A percentile compares a stretch with the other conserved stretches of the same genome.
These are phyloP conservation scores for Coilia nasus DNA, from an alignment of 2,797 vertebrate species.

Conservation along the genomic window DNA sequence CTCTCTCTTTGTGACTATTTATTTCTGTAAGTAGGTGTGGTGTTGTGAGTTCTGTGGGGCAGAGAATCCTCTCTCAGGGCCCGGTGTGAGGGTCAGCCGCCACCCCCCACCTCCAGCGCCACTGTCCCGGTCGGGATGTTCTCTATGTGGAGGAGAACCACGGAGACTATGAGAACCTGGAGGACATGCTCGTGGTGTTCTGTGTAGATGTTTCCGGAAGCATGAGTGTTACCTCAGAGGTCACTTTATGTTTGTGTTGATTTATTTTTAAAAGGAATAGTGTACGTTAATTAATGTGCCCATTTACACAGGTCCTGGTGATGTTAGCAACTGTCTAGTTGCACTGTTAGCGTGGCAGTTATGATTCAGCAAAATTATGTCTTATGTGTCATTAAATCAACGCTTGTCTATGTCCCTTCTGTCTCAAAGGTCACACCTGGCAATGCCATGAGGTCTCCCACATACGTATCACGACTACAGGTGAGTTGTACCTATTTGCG, in stretches of 20 bases:
- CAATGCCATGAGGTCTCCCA: conserved; percentile 54
- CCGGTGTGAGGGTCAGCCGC: conserved; percentile 34
- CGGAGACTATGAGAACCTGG: conserved; percentile 71
- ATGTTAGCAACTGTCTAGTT: too few relatives aligned
- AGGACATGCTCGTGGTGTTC: conserved; percentile 75
- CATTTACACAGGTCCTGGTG: not conserved
- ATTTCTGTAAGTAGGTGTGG: conserved; percentile 65
- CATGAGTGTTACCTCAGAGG: conserved; percentile 80
- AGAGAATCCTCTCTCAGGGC: conserved; percentile 53
- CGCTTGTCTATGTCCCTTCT: not conserved
- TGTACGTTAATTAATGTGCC: too few relatives aligned
- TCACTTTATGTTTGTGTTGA: conserved; percentile 35
- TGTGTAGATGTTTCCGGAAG: conserved; percentile 82
- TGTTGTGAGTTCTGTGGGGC: conserved; percentile 76
- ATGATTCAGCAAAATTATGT: not conserved
- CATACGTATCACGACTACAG: conserved; percentile 73
- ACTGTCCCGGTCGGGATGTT: conserved; percentile 62
- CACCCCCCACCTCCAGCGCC: conserved; percentile 46
- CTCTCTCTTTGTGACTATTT: not conserved
- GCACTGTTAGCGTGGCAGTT: too few relatives aligned
- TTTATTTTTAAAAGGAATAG: too few relatives aligned
- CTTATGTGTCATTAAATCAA: not conserved
- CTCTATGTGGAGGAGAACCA: conserved; percentile 62
- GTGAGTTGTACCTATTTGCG: conserved; percentile 48
- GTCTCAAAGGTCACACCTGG: conserved; percentile 62